phyloP scores from a whole-genome alignment of 2,113 vertebrate genomes.

The Leptosomus discolor region DNA sequence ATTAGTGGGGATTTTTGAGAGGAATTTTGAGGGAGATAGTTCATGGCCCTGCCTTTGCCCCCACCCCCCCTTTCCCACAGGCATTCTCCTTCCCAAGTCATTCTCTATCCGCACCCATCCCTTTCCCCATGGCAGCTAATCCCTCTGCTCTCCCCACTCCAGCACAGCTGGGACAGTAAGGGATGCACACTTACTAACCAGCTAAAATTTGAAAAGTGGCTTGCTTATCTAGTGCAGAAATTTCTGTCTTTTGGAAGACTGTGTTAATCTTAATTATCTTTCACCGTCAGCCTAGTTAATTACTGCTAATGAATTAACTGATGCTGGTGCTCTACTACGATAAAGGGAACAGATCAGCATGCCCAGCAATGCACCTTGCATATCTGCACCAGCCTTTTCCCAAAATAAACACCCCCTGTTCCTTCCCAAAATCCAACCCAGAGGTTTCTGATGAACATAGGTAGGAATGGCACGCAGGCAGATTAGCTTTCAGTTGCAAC shows the following conservation, averaged over 20 bases:
- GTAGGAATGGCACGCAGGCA: neutral
- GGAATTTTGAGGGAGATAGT: neutral
- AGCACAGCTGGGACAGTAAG: accelerated
- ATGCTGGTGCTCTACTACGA: neutral
- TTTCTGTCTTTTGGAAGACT: neutral
- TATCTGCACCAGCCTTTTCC: neutral
- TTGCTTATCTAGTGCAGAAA: neutral
- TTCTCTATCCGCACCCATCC: neutral
- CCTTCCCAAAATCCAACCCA: neutral
- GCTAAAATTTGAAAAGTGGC: neutral
- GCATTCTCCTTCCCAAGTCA: neutral
- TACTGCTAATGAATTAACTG: neutral
- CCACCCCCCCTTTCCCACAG: neutral
- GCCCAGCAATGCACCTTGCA: accelerated
- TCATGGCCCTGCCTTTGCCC: neutral
- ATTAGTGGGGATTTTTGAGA: neutral
- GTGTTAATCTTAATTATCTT: neutral
- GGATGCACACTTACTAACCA: neutral
- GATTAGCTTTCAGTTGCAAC: neutral
- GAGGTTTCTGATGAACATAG: neutral
- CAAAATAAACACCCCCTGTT: neutral
- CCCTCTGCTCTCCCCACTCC: neutral
- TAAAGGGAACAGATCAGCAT: neutral
- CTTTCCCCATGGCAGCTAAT: neutral
- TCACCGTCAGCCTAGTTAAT: neutral